phyloP scores from a whole-genome alignment of 2,797 vertebrate species.

The Cirrhinus mrigala region DNA sequence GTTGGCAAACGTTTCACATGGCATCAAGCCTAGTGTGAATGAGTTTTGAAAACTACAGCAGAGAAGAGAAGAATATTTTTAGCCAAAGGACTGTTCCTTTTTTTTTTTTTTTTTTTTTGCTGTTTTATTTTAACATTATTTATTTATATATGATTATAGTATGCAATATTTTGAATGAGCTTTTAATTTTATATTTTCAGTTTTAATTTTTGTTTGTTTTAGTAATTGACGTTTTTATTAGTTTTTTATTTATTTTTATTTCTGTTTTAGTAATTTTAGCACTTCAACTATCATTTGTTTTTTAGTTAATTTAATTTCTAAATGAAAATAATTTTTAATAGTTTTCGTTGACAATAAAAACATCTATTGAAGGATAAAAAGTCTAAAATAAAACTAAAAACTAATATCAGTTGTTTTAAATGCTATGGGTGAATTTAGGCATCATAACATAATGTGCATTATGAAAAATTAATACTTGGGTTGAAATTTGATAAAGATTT shows the following conservation, averaged over 20 bases:
- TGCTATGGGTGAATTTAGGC: background rate
- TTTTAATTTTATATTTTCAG: background rate
- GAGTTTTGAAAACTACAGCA: background rate
- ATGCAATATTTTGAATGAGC: background rate
- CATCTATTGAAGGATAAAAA: too few species aligned
- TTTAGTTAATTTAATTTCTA: background rate
- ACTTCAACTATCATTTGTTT: too few species aligned
- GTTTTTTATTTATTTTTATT: background rate
- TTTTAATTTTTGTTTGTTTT: background rate
- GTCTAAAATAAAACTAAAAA: too few species aligned
- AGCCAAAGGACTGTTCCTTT: background rate
- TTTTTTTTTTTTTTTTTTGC: background rate
- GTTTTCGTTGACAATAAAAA: background rate
- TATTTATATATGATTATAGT: background rate
- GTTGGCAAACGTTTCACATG: background rate
- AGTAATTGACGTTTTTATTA: background rate
- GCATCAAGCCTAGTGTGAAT: background rate
- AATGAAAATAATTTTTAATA: background rate
- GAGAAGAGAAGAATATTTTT: background rate
- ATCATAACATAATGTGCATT: background rate
- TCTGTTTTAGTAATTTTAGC: background rate
- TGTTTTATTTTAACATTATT: background rate
- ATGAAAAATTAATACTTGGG: background rate
- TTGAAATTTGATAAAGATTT: background rate
- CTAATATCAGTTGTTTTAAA: background rate